phyloP scores from a whole-genome alignment of 2,888 invertebrate genomes.

The Oasisia sp. region DNA sequence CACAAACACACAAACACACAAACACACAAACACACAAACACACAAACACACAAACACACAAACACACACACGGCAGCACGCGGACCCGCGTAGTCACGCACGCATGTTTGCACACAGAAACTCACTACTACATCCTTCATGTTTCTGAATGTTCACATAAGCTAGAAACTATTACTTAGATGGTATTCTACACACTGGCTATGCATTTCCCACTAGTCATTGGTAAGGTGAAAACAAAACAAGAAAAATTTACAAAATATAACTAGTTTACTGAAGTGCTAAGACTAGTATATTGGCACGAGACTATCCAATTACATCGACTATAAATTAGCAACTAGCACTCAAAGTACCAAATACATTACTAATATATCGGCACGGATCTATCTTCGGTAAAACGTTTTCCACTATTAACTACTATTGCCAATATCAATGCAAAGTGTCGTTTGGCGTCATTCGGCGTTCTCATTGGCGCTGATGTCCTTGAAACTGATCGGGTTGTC shows the following conservation, averaged over 20 bases:
- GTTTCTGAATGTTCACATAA: background rate
- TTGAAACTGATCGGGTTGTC: conserved; percentile 28
- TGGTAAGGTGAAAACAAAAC: too few species aligned
- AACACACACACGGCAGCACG: background rate
- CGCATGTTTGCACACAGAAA: too few species aligned
- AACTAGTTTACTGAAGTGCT: too few species aligned
- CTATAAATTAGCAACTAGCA: too few species aligned
- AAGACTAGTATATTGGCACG: too few species aligned
- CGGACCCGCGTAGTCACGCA: too few species aligned
- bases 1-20: background rate
- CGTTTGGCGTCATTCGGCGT: background rate
- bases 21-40: background rate
- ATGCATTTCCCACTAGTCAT: background rate
- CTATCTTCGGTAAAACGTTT: too few species aligned
- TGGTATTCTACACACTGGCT: background rate
- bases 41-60: background rate
- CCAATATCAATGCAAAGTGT: background rate
- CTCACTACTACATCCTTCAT: background rate
- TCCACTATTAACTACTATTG: background rate
- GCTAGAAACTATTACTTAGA: background rate
- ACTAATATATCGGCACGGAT: too few species aligned
- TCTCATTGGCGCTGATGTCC: conserved; percentile 10
- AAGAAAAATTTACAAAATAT: too few species aligned
- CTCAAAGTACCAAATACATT: too few species aligned
- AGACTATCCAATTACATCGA: too few species aligned